Evolutionary conservation across 2,888 invertebrate species (phyloP).

Genomic region (Agrochola lota): DNA sequence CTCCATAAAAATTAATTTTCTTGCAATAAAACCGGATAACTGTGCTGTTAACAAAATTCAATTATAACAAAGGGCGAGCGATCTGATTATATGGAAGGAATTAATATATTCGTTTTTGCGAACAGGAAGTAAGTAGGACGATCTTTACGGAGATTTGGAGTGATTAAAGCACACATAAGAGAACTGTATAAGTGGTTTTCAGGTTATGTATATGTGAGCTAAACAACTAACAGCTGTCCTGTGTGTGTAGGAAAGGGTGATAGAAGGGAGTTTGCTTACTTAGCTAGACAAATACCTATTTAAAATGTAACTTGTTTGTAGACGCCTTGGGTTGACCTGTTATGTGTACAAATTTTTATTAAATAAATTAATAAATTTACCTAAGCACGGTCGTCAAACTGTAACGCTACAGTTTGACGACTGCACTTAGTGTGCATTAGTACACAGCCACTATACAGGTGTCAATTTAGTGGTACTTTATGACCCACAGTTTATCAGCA

Average conservation of each 20-base stretch:
- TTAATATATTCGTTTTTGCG: conserved; percentile 36
- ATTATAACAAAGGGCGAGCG: conserved; percentile 71
- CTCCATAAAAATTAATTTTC: conserved; percentile 78
- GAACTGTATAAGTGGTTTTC: neutral
- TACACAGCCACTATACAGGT: neutral
- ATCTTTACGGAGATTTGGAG: conserved; percentile 21
- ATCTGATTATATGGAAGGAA: conserved; percentile 31
- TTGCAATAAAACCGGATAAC: conserved; percentile 75
- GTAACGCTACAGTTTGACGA: neutral
- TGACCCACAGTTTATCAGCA: neutral
- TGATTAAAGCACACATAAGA: conserved; percentile 11
- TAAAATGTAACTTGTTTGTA: too few species aligned
- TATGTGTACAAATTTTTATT: too few species aligned
- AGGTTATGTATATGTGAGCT: neutral
- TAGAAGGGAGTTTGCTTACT: neutral
- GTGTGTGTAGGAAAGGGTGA: neutral
- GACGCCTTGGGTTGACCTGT: too few species aligned
- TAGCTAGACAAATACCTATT: neutral
- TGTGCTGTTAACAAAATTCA: conserved; percentile 79
- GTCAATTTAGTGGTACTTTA: neutral
- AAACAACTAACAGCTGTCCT: too few species aligned
- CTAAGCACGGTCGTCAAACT: neutral
- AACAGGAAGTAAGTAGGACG: conserved; percentile 34
- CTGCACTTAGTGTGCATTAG: too few species aligned
- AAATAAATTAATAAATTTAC: too few species aligned